These are phyloP conservation scores for Myotis pilosus DNA, from an alignment of 2,797 vertebrate species.

Conservation along the genomic window DNA sequence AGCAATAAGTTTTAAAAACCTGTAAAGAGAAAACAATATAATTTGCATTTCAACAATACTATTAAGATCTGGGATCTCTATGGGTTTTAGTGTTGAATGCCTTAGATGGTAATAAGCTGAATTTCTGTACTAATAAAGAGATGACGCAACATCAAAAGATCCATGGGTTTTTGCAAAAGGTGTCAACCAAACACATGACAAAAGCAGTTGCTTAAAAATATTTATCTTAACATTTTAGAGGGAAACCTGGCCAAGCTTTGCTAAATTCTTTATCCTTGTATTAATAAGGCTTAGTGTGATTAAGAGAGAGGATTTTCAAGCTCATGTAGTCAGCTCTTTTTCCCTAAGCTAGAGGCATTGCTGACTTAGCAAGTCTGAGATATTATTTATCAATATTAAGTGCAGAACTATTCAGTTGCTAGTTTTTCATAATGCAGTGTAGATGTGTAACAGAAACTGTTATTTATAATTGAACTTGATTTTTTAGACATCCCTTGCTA, in stretches of 20 bases:
- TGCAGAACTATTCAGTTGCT: slow-evolving; percentile 32
- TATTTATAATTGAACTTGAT: slow-evolving; percentile 60
- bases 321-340: slow-evolving; percentile 48
- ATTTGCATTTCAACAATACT: background rate
- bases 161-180: background rate
- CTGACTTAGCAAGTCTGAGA: slow-evolving; percentile 59
- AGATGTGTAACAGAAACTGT: slow-evolving; percentile 31
- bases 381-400: slow-evolving; percentile 70
- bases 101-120: background rate
- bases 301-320: slow-evolving; percentile 47
- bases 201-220: background rate
- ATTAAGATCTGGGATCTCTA: background rate
- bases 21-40: background rate
- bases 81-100: background rate
- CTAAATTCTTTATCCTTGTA: slow-evolving; percentile 11
- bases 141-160: background rate
- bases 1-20: background rate
- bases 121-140: background rate
- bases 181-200: background rate
- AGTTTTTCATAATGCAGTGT: background rate
- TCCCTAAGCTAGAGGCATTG: background rate
- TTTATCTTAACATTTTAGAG: background rate
- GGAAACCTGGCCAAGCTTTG: slow-evolving; percentile 12
- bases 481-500: slow-evolving; percentile 57
- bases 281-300: slow-evolving; percentile 50